Base-by-base conservation (phyloP, 2,888 invertebrate species). In the Panopea generosa region DNA sequence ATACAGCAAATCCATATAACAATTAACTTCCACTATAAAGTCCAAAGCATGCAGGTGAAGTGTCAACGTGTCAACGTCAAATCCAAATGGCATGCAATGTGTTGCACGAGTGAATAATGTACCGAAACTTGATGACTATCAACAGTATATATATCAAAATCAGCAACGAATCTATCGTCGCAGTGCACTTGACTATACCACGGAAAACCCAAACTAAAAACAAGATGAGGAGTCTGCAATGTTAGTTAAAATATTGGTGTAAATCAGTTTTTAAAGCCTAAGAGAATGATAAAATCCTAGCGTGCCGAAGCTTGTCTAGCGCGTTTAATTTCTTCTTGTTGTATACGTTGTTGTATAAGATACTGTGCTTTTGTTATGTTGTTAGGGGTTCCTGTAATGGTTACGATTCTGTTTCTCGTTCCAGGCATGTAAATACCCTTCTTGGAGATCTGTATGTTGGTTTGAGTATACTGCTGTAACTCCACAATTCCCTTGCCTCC, bases 381-480 rank as follows among this genome's bases (percentile, higher is more conserved):
- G 93, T 95, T 95, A 91, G 96, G 95, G 91, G 95, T 95, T 93
- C 98, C 98, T 91, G 96, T 96, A 94, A 98, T 98, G 93, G 98
- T 97, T 87, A 98, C 98, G 94, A 98, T 97, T 92, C 98, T 96
- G 95, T 98, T 98, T 93, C 98, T 96, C 87, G 98, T 98, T 94
- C 98, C 98, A 86, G 98, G 98, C 91, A 97, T 97, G 95, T 97
- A 98, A 92, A 97, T 97, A 93, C 98, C 98, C 94, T 98, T 98
- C 95, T 98, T 98, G 89, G 98, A 98, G 94, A 99, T 98, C 95
- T 98, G 98, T 94, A 99, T 98, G 94, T 96, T 98, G 93, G 98
- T 98, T 93, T 98, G 98, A 92, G 97, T 98, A 94, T 96, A 95
- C 94, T 98, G 97, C 94, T 98, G 98, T 94, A 99, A 97, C 95